Evolutionary conservation across 1,140 invertebrate genomes (phyloP).

Genomic region (Drosophila insularis): DNA sequence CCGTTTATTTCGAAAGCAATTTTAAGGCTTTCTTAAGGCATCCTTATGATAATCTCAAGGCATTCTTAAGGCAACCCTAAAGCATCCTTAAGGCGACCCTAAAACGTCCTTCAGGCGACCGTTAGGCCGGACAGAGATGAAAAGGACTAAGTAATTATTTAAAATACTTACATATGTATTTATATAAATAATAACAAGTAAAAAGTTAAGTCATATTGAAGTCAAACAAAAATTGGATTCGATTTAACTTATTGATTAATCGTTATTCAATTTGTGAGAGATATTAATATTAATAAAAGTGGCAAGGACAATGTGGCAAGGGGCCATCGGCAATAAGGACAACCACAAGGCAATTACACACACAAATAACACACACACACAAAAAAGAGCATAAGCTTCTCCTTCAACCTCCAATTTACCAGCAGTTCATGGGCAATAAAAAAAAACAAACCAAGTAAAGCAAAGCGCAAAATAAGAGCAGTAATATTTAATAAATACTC

Average conservation of each 20-base stretch:
- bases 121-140: no score
- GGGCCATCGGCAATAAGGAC: slow-evolving; percentile 13
- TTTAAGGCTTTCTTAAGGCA: no score
- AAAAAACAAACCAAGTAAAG: slow-evolving; percentile 61
- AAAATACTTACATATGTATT: not conserved
- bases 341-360: slow-evolving; percentile 27
- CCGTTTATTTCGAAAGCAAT: no score
- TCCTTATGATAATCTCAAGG: no score
- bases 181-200: not conserved
- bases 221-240: slow-evolving; percentile 16
- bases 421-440: slow-evolving; percentile 63
- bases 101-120: no score
- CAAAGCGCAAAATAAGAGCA: slow-evolving; percentile 72
- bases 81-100: no score
- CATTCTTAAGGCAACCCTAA: no score
- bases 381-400: not conserved
- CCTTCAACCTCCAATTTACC: slow-evolving; percentile 3
- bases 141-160: not conserved
- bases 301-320: slow-evolving; percentile 23
- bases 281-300: slow-evolving; percentile 73
- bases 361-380: not conserved
- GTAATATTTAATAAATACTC: slow-evolving; percentile 79
- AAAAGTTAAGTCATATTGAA: not conserved
- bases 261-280: slow-evolving; percentile 59
- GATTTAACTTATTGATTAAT: slow-evolving; percentile 65